phyloP scores from a whole-genome alignment of 2,888 invertebrate species.

The Chamaedrilus cognettii region DNA sequence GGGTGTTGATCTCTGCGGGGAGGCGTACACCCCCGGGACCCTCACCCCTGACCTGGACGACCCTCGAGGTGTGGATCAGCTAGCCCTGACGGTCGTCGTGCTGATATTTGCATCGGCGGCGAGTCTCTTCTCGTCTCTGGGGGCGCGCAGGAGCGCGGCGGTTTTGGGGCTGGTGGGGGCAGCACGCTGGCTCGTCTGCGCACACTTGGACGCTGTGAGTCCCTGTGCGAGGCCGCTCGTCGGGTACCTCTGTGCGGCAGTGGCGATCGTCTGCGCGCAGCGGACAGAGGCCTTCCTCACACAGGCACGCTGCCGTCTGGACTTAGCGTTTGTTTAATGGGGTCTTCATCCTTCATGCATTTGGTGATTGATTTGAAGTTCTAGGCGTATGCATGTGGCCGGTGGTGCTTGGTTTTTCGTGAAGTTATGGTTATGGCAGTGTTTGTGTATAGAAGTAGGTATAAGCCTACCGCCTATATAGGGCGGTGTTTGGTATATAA shows the following conservation, averaged over 20 bases:
- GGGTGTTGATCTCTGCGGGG: too few relatives aligned
- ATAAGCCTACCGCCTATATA: too few relatives aligned
- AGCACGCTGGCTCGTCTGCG: neutral
- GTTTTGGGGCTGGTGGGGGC: neutral
- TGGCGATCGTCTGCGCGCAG: neutral
- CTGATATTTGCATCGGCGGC: neutral
- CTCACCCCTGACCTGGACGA: neutral
- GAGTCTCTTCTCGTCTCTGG: neutral
- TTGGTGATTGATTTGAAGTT: too few relatives aligned
- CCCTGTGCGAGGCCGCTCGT: neutral
- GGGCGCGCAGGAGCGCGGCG: neutral
- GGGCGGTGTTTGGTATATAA: too few relatives aligned
- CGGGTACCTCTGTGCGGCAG: neutral
- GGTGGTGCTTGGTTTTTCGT: too few relatives aligned
- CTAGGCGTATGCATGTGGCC: too few relatives aligned
- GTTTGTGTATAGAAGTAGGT: too few relatives aligned
- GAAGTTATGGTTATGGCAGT: too few relatives aligned
- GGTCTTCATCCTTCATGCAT: too few relatives aligned
- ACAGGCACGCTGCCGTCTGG: neutral
- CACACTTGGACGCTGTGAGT: neutral
- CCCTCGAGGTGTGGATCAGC: neutral
- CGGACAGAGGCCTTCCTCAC: neutral
- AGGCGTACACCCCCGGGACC: neutral
- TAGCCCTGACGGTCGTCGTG: neutral
- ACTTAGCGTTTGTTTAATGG: too few relatives aligned